phyloP scores from a whole-genome alignment of 2,113 vertebrate genomes.

The Phycodurus eques region DNA sequence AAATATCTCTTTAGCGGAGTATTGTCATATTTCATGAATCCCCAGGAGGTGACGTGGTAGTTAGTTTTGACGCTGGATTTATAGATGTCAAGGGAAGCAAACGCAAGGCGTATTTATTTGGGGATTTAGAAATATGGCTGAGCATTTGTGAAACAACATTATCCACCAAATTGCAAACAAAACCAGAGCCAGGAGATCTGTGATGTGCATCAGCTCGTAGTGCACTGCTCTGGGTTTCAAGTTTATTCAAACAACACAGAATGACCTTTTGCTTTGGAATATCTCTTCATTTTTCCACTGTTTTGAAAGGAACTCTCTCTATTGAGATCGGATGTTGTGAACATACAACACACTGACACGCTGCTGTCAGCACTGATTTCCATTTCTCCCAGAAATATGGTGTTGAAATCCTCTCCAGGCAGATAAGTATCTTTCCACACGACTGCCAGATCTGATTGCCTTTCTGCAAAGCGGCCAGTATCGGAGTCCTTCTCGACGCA shows the following conservation, averaged over 20 bases:
- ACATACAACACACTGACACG: slow-evolving; percentile 72
- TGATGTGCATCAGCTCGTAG: slow-evolving; percentile 22
- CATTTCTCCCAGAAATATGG: slow-evolving; percentile 73
- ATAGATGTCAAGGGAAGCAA: slow-evolving; percentile 38
- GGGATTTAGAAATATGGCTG: slow-evolving; percentile 55
- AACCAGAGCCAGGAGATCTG: slow-evolving; percentile 40
- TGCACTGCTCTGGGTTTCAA: slow-evolving; percentile 30
- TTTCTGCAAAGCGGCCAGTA: slow-evolving; percentile 66
- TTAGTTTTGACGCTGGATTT: slow-evolving; percentile 46
- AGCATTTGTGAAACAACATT: slow-evolving; percentile 46
- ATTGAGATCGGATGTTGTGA: slow-evolving; percentile 74
- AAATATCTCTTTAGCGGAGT: slow-evolving; percentile 49
- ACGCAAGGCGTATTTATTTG: slow-evolving; percentile 61
- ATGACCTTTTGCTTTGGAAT: slow-evolving; percentile 54
- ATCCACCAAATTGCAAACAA: slow-evolving; percentile 54
- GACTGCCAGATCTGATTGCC: slow-evolving; percentile 78
- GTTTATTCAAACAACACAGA: slow-evolving; percentile 44
- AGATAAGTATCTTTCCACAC: slow-evolving; percentile 79
- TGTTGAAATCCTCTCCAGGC: slow-evolving; percentile 76
- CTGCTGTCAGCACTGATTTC: slow-evolving; percentile 75
- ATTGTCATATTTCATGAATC: slow-evolving; percentile 51
- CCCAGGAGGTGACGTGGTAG: slow-evolving; percentile 28
- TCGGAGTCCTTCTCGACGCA: slow-evolving; percentile 62
- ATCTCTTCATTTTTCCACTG: slow-evolving; percentile 48
- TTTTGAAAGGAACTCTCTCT: slow-evolving; percentile 55